Conservation (phyloP, 2,888 invertebrate species). For the Papilio elwesi region DNA sequence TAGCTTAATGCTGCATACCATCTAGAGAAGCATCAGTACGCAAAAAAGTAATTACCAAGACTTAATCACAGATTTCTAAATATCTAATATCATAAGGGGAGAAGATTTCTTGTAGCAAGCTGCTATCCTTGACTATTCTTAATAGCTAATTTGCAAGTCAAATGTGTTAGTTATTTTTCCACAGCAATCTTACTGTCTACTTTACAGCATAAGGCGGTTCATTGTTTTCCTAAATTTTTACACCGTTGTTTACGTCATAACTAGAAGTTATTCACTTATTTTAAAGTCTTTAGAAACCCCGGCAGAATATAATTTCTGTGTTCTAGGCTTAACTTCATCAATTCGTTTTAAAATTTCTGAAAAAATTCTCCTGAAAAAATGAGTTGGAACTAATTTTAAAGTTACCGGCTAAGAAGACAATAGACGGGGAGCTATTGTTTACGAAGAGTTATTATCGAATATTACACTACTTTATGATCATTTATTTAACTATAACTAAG, state of each 20-base stretch:
- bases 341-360: too few species aligned
- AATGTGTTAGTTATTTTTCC: constrained; percentile 14
- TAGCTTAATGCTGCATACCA: constrained; percentile 33
- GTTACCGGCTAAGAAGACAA: too few species aligned
- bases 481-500: too few species aligned
- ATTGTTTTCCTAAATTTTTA: background rate
- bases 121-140: constrained; percentile 2
- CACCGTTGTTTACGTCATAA: background rate
- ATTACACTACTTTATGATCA: too few species aligned
- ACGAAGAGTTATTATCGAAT: too few species aligned
- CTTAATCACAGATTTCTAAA: constrained; percentile 21
- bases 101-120: background rate
- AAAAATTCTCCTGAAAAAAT: too few species aligned
- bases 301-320: too few species aligned
- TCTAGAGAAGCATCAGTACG: constrained; percentile 14
- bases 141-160: constrained; percentile 18
- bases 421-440: too few species aligned
- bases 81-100: background rate
- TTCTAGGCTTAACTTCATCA: too few species aligned
- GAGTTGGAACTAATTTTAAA: too few species aligned
- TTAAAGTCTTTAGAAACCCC: too few species aligned
- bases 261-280: too few species aligned
- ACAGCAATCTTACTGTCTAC: background rate
- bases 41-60: constrained; percentile 25
- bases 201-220: background rate